Evolutionary conservation across 1,140 invertebrate genomes (phyloP).

Genomic region (Caenorhabditis brenneri): DNA sequence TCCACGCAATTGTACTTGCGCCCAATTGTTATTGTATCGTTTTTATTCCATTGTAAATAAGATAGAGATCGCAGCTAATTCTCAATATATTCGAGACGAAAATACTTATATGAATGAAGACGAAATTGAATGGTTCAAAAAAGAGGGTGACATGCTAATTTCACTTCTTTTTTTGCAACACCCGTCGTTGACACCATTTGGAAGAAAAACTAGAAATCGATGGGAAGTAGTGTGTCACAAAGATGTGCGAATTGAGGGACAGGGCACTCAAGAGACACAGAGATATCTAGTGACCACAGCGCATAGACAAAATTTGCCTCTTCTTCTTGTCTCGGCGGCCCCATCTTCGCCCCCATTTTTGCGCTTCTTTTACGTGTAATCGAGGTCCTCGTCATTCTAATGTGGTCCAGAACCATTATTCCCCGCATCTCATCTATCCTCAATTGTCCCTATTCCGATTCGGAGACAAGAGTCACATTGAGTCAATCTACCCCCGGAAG

Average conservation of each 20-base stretch:
- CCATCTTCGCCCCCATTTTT: background rate
- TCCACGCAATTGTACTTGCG: too few species aligned
- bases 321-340: slow-evolving; percentile 15
- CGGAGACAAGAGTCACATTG: background rate
- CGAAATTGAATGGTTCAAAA: background rate
- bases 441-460: background rate
- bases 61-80: background rate
- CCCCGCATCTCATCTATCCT: background rate
- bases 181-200: slow-evolving; percentile 15
- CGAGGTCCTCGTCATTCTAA: background rate
- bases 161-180: background rate
- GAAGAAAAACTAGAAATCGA: slow-evolving; percentile 41
- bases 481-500: background rate
- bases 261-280: slow-evolving; percentile 23
- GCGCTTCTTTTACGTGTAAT: slow-evolving; percentile 28
- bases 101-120: background rate
- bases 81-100: background rate
- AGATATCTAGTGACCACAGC: slow-evolving; percentile 20
- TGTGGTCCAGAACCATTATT: background rate
- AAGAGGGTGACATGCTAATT: background rate
- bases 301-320: slow-evolving; percentile 34
- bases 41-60: background rate
- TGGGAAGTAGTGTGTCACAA: slow-evolving; percentile 42
- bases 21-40: too few species aligned
- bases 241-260: slow-evolving; percentile 40